Evolutionary conservation across 2,888 invertebrate genomes (phyloP).

Genomic region (Orchestes rusci): DNA sequence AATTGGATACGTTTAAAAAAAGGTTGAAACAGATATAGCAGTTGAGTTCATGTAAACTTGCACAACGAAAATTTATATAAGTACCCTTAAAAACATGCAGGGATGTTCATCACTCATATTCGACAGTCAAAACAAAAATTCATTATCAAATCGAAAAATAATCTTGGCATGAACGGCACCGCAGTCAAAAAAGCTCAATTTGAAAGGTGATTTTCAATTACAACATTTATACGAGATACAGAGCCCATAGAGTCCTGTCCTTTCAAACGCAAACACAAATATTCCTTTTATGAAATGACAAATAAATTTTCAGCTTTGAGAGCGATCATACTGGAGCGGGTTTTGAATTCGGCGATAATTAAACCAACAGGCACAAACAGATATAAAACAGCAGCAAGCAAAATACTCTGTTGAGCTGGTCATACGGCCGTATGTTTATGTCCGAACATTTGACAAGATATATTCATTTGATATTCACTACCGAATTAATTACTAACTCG

Average conservation of each 20-base stretch:
- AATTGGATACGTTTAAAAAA: too few species aligned
- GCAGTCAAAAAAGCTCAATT: background rate
- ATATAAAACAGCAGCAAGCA: conserved; percentile 24
- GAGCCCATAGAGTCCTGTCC: conserved; percentile 4
- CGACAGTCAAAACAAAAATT: too few species aligned
- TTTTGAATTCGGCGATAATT: conserved; percentile 30
- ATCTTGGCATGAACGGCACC: too few species aligned
- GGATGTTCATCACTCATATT: too few species aligned
- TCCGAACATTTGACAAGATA: conserved; percentile 28
- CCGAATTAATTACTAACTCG: conserved; percentile 27
- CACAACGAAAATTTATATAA: too few species aligned
- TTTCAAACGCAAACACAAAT: conserved; percentile 35
- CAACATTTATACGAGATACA: background rate
- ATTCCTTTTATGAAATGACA: conserved; percentile 42
- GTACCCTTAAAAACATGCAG: too few species aligned
- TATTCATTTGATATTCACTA: conserved; percentile 28
- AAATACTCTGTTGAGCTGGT: conserved; percentile 22
- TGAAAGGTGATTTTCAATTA: conserved; percentile 1
- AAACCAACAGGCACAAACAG: conserved; percentile 25
- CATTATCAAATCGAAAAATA: too few species aligned
- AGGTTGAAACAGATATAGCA: too few species aligned
- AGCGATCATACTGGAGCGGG: conserved; percentile 34
- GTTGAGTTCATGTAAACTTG: too few species aligned
- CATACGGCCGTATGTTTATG: conserved; percentile 24
- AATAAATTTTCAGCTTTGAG: conserved; percentile 40